Percentiles rank a stretch among this genome's conserved stretches.
These are phyloP conservation scores for Lampropteryx suffumata DNA, from an alignment of 2,888 invertebrate genomes.

Conservation along the genomic window DNA sequence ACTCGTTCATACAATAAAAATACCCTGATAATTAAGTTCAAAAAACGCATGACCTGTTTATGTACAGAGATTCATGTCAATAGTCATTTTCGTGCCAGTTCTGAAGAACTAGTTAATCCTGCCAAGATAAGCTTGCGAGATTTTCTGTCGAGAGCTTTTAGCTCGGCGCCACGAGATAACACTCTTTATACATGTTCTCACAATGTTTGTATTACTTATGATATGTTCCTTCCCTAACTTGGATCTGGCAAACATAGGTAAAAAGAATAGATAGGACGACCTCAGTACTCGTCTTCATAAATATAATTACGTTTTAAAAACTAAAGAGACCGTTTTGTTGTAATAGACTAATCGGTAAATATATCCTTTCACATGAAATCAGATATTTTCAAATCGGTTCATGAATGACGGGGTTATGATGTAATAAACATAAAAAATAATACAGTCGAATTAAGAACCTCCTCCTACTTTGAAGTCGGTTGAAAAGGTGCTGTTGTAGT, in stretches of 20 bases:
- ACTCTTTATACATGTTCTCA: constrained; percentile 35
- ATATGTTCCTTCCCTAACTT: constrained; percentile 29
- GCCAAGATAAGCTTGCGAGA: constrained; percentile 56
- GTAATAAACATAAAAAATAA: no score
- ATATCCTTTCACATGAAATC: no score
- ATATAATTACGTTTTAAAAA: no score
- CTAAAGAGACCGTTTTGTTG: no score
- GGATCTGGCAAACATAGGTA: constrained; percentile 16
- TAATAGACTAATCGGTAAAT: no score
- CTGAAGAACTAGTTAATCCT: constrained; percentile 60
- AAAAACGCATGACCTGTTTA: constrained; percentile 8
- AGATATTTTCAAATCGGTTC: no score
- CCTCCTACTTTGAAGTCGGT: no score
- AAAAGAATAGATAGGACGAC: neutral
- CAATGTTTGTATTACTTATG: constrained; percentile 28
- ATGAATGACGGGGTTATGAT: no score
- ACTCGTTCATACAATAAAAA: neutral
- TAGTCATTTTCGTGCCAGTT: constrained; percentile 40
- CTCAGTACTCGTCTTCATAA: no score
- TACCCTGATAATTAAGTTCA: no score
- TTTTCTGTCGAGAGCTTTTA: constrained; percentile 56
- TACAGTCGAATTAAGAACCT: no score
- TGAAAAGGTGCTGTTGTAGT: no score
- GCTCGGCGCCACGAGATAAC: constrained; percentile 49
- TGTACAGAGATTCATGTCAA: constrained; percentile 40